Evolutionary conservation across 2,888 invertebrate genomes (phyloP), one percentile per base, ranked within the genome.

Genomic region (Heliconius ethilla): DNA sequence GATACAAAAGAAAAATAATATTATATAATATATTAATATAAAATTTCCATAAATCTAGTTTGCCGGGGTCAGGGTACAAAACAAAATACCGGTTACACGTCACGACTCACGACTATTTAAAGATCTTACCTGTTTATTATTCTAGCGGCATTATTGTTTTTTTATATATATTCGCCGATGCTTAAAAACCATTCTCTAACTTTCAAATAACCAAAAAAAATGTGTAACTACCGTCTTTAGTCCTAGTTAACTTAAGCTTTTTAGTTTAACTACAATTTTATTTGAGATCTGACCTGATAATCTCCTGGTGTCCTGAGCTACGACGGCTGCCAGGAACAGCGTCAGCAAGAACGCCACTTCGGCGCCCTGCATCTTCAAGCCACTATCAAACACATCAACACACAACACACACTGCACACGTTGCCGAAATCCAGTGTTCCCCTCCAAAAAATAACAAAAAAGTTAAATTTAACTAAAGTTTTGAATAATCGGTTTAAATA

Each of bases 331-430:
- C 76, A 87, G 88, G 79, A 87, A 88, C 86, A 91, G 83, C 87
- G 91, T 87, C 82, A 83, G 83, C 85, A 92, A 92, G 91, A 90
- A 92, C 91, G 92, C 93, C 91, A 87, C 88, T 86, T 88, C 87
- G 93, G 92, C 94, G 92, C 90, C 88, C 91, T 91, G 90, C 94
- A 94, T 94, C 86, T 87, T 89, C 89, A 89, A 88, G 88, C 86
- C 88, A 90, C 90, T 82, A 77, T 88, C 87, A 88, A 89, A 88
- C 93, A 92, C 93, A 93, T 93, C 90, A 90, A 94, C 92, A 92
- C 91, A 87, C 85, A 88, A 88, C 88, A 89, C 89, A 85, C 87
- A 86, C 85, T 87, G 87, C 80, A 81, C 81, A 82, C 86, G 86
- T 70, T 69, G 62, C 70, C 40, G 27, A 74, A 79, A 85, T 74